Base-by-base conservation (phyloP, 2,113 vertebrate species). In the Phaethornis superciliosus region DNA sequence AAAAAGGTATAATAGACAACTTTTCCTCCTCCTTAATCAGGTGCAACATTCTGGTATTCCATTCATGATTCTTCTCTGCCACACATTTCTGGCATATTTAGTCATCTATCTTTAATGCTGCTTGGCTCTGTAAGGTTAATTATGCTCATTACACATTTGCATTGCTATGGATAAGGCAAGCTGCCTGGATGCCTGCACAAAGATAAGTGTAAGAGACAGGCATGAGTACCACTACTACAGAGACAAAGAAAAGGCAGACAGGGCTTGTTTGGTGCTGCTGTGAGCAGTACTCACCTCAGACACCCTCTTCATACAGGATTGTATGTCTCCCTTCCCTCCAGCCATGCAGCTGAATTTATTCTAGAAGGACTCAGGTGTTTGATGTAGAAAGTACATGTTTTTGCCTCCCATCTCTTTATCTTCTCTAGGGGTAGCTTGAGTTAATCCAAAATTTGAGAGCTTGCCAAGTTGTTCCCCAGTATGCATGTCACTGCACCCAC, bases 381-480 rank as follows among this genome's bases (percentile, higher is more conserved):
- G 15, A 15, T 9, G 20, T 8, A 47, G 28, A 70, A 74, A 20
- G 12, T 23, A 21, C 26, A 71, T 7, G 33, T 10, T 81, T 67
- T 71, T n/a, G 89, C 10, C 32, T 76, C 32, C 28, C 40, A 37
- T 8, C 17, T 44, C 7, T 71, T 85, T 26, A 9, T 16, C 19
- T 79, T 33, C 20, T 30, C n/a, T n/a, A 23, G 2, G 1, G 2
- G 12, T 13, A 32, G 42, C 22, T 15, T 0, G 0, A 12, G 28
- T 69, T 69, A 80, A 52, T 18, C 20, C 58, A 33, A 90, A 91
- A 12, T 20, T 60, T 15, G 11, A 75, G 30, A 13, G 7, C 21
- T 89, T 59, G 55, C 14, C 32, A 65, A 42, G 12, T 27, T 59
- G 23, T 23, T 58, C 20, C 40, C 23, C 42, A 42, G 17, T 17